Conservation (phyloP, 2,888 invertebrate genomes). For the Argyresthia albistria region DNA sequence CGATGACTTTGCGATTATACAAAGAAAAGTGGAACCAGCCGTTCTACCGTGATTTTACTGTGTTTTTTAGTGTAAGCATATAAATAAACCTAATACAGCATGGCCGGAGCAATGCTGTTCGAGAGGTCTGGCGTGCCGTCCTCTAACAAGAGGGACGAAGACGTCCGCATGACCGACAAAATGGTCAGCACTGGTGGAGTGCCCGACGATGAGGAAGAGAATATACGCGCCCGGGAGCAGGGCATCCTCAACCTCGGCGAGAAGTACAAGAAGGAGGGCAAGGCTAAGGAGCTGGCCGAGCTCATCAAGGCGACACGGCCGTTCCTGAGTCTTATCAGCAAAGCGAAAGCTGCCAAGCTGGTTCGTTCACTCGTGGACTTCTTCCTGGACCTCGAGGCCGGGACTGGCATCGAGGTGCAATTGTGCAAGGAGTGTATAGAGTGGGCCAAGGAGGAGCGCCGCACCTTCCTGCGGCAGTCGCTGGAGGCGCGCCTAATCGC, state of each 20-base stretch:
- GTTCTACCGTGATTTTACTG: slow-evolving; percentile 51
- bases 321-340: slow-evolving; percentile 94
- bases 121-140: slow-evolving; percentile 86
- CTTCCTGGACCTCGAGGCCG: slow-evolving; percentile 97
- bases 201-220: slow-evolving; percentile 89
- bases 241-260: slow-evolving; percentile 94
- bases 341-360: slow-evolving; percentile 99
- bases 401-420: slow-evolving; percentile 94
- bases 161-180: slow-evolving; percentile 81
- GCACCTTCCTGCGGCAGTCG: slow-evolving; percentile 97
- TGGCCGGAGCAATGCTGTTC: slow-evolving; percentile 94
- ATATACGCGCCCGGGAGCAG: slow-evolving; percentile 92
- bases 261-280: slow-evolving; percentile 92
- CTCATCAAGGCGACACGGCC: slow-evolving; percentile 96
- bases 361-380: slow-evolving; percentile 97
- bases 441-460: slow-evolving; percentile 98
- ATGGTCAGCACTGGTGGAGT: slow-evolving; percentile 84
- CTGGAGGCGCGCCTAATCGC: slow-evolving; percentile 96
- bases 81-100: slow-evolving; percentile 66
- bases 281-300: slow-evolving; percentile 92
- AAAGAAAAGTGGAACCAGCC: slow-evolving; percentile 57
- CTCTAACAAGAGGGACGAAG: slow-evolving; percentile 82
- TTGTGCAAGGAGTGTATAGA: slow-evolving; percentile 98
- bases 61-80: slow-evolving; percentile 55
- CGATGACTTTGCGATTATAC: slow-evolving; percentile 72